Conservation (phyloP, 2,888 invertebrate genomes). For the Cordylochernes scorpioides region DNA sequence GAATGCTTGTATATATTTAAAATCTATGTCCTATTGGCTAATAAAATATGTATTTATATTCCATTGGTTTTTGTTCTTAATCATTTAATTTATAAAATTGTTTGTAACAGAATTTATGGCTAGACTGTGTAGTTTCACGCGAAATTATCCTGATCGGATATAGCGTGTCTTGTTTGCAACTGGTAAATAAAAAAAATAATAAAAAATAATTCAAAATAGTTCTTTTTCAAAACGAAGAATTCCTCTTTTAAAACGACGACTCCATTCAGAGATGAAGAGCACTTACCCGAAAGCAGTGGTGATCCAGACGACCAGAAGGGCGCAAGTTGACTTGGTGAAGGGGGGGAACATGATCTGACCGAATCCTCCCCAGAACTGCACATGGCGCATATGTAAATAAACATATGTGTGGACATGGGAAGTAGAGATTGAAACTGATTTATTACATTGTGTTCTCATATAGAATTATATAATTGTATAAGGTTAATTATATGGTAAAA, state of each 20-base stretch:
- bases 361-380: slow-evolving; percentile 41
- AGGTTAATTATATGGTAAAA: too few relatives aligned
- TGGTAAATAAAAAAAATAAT: neutral
- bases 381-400: slow-evolving; percentile 14
- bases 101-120: too few relatives aligned
- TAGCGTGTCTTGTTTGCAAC: neutral
- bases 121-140: too few relatives aligned
- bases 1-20: too few relatives aligned
- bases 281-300: slow-evolving; percentile 29
- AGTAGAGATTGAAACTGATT: too few relatives aligned
- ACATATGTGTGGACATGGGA: too few relatives aligned
- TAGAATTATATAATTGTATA: too few relatives aligned
- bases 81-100: too few relatives aligned
- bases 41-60: too few relatives aligned
- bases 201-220: neutral
- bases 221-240: neutral
- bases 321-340: slow-evolving; percentile 33
- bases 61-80: too few relatives aligned
- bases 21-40: too few relatives aligned
- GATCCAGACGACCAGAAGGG: slow-evolving; percentile 32
- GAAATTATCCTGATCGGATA: neutral
- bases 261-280: neutral
- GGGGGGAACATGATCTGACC: slow-evolving; percentile 36
- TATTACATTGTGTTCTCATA: too few relatives aligned
- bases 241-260: neutral